phyloP scores from a whole-genome alignment of 2,888 invertebrate genomes.

The Gari tellinella region DNA sequence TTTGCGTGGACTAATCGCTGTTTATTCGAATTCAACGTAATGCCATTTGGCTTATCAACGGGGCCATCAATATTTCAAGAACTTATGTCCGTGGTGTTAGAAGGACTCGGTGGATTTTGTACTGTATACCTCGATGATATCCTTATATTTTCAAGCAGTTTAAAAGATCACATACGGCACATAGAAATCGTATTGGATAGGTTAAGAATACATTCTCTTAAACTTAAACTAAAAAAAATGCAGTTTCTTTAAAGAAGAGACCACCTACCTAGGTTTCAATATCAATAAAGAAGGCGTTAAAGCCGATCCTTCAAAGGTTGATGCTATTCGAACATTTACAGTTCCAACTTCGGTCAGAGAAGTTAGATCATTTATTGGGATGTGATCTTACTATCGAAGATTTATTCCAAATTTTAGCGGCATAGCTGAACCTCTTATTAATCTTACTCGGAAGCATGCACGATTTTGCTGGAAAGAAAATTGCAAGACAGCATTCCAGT shows the following conservation, averaged over 20 bases:
- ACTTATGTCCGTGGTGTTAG: conserved; percentile 39
- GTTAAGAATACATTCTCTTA: not conserved
- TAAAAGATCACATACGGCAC: not conserved
- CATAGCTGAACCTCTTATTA: conserved; percentile 31
- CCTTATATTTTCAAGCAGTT: conserved; percentile 30
- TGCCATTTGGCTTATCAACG: conserved; percentile 38
- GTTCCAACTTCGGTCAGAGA: conserved; percentile 27
- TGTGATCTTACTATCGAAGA: conserved; percentile 28
- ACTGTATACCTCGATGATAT: conserved; percentile 52
- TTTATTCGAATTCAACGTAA: conserved; percentile 29
- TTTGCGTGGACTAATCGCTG: conserved; percentile 39
- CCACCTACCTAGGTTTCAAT: conserved; percentile 33
- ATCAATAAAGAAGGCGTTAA: conserved; percentile 35
- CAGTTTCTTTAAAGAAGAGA: conserved; percentile 30
- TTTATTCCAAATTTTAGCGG: conserved; percentile 41
- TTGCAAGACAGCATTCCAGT: conserved; percentile 12
- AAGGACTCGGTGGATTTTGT: conserved; percentile 42
- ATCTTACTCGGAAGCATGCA: conserved; percentile 20
- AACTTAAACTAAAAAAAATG: conserved; percentile 1
- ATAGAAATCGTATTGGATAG: not conserved
- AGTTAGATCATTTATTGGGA: conserved; percentile 26
- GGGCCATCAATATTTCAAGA: conserved; percentile 34
- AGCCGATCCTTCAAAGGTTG: conserved; percentile 31
- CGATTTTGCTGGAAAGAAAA: conserved; percentile 6
- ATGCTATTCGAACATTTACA: conserved; percentile 30